Evolutionary conservation across 2,797 vertebrate genomes (phyloP).

Genomic region (Phrynocephalus guinanensis): DNA sequence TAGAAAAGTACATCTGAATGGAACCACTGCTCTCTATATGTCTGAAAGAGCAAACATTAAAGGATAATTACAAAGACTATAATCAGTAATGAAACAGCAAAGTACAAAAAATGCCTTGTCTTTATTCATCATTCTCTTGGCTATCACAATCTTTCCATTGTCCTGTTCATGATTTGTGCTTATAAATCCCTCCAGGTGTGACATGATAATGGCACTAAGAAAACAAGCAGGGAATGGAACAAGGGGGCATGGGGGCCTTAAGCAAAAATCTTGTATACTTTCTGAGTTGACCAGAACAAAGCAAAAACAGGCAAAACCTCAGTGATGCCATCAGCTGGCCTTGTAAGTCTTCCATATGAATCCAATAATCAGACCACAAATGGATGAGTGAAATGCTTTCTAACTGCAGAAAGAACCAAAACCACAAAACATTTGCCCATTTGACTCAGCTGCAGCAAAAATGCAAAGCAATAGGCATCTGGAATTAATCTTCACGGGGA

Average conservation of each 20-base stretch:
- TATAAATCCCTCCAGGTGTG: neutral
- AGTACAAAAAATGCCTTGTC: neutral
- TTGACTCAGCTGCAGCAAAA: conserved; percentile 16
- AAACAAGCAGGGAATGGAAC: neutral
- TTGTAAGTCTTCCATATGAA: conserved; percentile 30
- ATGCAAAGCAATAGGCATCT: neutral
- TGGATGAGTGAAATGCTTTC: neutral
- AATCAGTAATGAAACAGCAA: neutral
- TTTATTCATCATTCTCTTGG: neutral
- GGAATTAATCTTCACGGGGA: conserved; percentile 25
- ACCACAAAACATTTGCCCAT: neutral
- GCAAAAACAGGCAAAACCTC: neutral
- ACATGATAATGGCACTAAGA: neutral
- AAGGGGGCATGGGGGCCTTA: neutral
- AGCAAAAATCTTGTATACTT: neutral
- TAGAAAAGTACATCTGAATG: neutral
- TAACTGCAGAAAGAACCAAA: conserved; percentile 20
- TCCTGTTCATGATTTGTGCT: conserved; percentile 7
- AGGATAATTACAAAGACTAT: neutral
- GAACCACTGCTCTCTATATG: neutral
- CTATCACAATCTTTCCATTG: neutral
- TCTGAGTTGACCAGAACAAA: neutral
- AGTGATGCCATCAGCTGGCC: neutral
- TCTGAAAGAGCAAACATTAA: neutral
- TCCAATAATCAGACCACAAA: conserved; percentile 9